Evolutionary conservation across 2,797 vertebrate genomes (phyloP).

Genomic region (Heliangelus exortis): DNA sequence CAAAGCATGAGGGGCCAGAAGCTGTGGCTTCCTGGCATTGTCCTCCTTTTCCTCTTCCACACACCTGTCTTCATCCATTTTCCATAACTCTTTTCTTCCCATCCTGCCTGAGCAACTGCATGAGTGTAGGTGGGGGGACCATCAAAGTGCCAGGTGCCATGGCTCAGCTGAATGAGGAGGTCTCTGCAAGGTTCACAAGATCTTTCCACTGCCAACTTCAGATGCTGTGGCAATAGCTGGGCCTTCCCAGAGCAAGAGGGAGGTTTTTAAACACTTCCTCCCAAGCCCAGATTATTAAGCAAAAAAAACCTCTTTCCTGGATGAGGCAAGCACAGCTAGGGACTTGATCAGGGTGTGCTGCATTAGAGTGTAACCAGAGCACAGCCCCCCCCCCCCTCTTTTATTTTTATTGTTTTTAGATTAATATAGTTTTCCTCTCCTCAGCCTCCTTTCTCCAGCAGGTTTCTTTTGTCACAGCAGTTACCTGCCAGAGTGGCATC

Average conservation of each 20-base stretch:
- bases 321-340: neutral
- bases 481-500: neutral
- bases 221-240: neutral
- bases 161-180: rapidly evolving
- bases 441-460: neutral
- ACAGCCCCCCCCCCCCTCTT: neutral
- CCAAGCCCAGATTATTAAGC: neutral
- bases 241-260: neutral
- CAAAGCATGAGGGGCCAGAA: neutral
- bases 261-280: neutral
- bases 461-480: neutral
- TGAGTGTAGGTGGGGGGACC: neutral
- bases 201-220: rapidly evolving
- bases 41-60: neutral
- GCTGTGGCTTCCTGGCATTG: neutral
- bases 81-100: neutral
- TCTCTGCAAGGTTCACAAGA: neutral
- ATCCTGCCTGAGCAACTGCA: neutral
- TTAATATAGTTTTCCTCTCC: neutral
- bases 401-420: neutral
- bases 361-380: neutral
- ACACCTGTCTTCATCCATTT: neutral
- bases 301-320: neutral
- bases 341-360: neutral
- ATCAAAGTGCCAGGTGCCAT: rapidly evolving